Conservation (phyloP, 2,797 vertebrate species). For the Anableps anableps region DNA sequence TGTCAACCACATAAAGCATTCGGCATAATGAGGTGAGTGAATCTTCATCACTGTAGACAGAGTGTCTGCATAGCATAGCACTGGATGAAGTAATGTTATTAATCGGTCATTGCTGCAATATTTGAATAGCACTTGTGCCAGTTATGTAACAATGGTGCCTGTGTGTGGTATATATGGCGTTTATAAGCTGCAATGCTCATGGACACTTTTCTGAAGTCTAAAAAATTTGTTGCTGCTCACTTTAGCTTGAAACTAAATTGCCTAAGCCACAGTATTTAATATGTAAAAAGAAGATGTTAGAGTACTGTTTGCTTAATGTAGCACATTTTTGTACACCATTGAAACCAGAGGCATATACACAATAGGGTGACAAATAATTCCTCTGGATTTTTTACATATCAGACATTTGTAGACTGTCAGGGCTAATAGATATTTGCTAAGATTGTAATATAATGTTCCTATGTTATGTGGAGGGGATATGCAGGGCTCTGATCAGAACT, state of each 20-base stretch:
- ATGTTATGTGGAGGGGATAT: background rate
- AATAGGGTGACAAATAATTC: too few species aligned
- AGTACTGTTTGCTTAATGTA: too few species aligned
- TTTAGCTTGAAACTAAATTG: too few species aligned
- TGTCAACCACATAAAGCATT: background rate
- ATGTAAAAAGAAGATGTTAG: too few species aligned
- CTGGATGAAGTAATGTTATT: background rate
- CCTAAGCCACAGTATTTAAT: too few species aligned
- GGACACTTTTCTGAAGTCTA: background rate
- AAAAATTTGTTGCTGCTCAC: background rate
- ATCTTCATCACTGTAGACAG: background rate
- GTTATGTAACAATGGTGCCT: background rate
- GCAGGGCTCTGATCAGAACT: background rate
- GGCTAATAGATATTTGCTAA: background rate
- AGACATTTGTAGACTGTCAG: background rate
- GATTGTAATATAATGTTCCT: background rate
- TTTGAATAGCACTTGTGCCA: background rate
- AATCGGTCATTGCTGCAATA: background rate
- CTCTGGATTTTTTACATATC: background rate
- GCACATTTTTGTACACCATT: too few species aligned
- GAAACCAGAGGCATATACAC: too few species aligned
- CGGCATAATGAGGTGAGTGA: background rate
- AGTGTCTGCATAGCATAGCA: background rate
- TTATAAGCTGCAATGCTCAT: background rate
- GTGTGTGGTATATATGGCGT: background rate